These are phyloP conservation scores for Petrolisthes manimaculis DNA, from an alignment of 2,888 invertebrate genomes.

Conservation along the genomic window DNA sequence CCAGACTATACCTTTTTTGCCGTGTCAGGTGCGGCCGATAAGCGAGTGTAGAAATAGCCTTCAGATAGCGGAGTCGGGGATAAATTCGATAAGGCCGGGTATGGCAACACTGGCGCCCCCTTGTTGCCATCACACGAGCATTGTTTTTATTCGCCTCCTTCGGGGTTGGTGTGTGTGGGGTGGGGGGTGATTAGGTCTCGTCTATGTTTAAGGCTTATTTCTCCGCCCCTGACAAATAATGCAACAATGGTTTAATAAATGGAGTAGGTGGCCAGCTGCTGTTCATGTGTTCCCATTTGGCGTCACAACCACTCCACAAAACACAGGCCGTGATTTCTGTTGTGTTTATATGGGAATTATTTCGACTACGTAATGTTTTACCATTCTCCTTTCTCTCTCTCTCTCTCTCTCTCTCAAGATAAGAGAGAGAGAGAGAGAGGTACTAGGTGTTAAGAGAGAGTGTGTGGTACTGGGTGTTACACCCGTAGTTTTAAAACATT, in stretches of 20 bases:
- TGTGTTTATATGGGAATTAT: not conserved
- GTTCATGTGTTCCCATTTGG: too few species aligned
- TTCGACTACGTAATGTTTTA: not conserved
- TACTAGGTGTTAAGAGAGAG: too few species aligned
- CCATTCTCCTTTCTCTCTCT: not conserved
- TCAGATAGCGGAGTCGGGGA: conserved; percentile 39
- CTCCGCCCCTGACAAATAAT: not conserved
- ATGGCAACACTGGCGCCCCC: conserved; percentile 35
- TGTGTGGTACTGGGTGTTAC: too few species aligned
- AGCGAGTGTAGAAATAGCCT: conserved; percentile 44
- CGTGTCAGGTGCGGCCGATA: conserved; percentile 49
- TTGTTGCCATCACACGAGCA: conserved; percentile 23
- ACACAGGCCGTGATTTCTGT: too few species aligned
- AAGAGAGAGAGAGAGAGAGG: too few species aligned
- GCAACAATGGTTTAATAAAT: not conserved
- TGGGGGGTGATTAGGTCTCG: not conserved
- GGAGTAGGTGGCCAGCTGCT: too few species aligned
- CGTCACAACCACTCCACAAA: too few species aligned
- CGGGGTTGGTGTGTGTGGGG: not conserved
- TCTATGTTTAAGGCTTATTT: not conserved
- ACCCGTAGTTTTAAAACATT: too few species aligned
- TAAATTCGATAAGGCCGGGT: conserved; percentile 44
- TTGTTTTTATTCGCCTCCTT: conserved; percentile 35
- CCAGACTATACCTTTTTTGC: conserved; percentile 7
- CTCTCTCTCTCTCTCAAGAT: too few species aligned